Conservation (phyloP, 2,797 vertebrate species). For the Sebastes flavidus region DNA sequence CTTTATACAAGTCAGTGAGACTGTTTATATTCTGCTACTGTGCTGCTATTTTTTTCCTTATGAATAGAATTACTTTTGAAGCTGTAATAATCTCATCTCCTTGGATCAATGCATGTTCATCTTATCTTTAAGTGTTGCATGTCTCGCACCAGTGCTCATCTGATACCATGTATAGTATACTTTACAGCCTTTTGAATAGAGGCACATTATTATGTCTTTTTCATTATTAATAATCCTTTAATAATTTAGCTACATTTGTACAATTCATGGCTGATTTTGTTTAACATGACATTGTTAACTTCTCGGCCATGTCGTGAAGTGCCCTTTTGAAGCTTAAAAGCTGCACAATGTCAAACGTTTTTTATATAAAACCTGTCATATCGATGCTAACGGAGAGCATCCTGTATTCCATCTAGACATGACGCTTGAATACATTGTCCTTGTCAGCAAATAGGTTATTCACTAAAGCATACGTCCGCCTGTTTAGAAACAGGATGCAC, state of each 20-base stretch:
- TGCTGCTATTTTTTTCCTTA: not conserved
- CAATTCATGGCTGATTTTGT: constrained; percentile 26
- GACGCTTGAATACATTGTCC: not conserved
- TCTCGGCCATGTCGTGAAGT: not conserved
- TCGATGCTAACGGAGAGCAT: not conserved
- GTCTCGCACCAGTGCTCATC: not conserved
- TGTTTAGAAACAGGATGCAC: not conserved
- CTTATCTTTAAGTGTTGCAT: not conserved
- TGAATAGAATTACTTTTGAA: not conserved
- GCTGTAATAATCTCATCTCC: not conserved
- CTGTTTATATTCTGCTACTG: not conserved
- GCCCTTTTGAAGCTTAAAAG: not conserved
- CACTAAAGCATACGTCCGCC: not conserved
- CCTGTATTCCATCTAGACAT: not conserved
- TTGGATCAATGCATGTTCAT: not conserved
- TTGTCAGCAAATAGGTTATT: not conserved
- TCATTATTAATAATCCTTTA: constrained; percentile 58
- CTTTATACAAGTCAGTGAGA: not conserved
- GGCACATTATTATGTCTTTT: constrained; percentile 28
- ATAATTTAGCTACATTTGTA: constrained; percentile 54
- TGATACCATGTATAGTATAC: not conserved
- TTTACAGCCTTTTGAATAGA: constrained; percentile 12
- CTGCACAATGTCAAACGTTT: not conserved
- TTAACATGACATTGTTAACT: constrained; percentile 32
- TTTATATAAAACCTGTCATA: not conserved